Evolutionary conservation across 2,113 vertebrate genomes (phyloP).

Genomic region (Fukomys damarensis): DNA sequence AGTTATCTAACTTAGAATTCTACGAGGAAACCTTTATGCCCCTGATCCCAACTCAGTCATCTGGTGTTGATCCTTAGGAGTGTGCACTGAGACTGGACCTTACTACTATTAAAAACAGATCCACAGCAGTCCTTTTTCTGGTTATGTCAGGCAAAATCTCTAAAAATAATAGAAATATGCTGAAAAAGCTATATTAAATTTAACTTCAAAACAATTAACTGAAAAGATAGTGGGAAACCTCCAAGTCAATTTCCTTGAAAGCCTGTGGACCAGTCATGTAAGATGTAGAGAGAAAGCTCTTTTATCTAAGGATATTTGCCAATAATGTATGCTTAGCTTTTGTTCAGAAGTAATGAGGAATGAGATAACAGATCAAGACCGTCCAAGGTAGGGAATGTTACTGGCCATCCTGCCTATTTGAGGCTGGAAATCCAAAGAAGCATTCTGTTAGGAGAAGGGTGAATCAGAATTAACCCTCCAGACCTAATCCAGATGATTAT

Average conservation of each 20-base stretch:
- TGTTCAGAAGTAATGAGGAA: background rate
- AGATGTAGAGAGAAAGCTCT: background rate
- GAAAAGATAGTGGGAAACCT: background rate
- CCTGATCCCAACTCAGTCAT: background rate
- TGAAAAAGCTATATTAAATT: background rate
- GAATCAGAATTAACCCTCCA: background rate
- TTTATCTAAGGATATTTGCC: background rate
- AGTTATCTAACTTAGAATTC: background rate
- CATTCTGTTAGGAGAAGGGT: background rate
- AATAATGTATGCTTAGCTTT: background rate
- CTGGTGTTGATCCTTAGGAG: background rate
- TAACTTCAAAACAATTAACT: background rate
- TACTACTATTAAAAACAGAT: background rate
- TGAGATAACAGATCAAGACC: no score
- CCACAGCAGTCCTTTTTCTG: background rate
- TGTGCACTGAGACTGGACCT: background rate
- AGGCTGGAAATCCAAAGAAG: background rate
- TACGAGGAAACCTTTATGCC: background rate
- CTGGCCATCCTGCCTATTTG: no score
- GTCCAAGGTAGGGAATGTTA: background rate
- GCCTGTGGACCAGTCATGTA: background rate
- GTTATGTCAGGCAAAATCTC: background rate
- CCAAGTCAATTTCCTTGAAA: background rate
- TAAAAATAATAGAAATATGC: background rate
- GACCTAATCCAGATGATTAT: background rate